Base-by-base conservation (phyloP, 2,113 vertebrate genomes). In the Eurypyga helias region DNA sequence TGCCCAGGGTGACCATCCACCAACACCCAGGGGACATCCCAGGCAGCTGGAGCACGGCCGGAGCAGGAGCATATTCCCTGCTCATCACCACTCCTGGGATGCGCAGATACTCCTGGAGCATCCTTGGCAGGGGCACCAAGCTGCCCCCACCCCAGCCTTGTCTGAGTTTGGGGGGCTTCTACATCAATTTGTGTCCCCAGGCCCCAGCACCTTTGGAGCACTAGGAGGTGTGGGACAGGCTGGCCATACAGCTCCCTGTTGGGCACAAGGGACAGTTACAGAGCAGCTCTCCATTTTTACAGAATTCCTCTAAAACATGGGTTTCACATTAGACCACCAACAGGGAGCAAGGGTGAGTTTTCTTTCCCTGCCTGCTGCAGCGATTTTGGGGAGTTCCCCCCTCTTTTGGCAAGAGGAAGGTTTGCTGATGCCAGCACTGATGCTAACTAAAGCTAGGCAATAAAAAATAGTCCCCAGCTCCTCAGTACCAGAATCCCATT, bases 321-420 rank as follows among this genome's bases (percentile, higher is more conserved):
- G 8, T 36, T 93, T 97, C 26, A 8, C 67, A 81, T 94, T 75
- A 93, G 76, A 89, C 92, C 69, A 86, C 88, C 92, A 83, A 86
- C 3, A 0, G 20, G 60, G 83, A 88, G 38, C 33, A 83, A 83
- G 60, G 13, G 72, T 5, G 9, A 78, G n/a, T 20, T 33, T 96
- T 81, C 64, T 77, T 87, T 94, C 85, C 31, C 24, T 89, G 80
- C 29, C 80, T 91, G 81, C 41, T 92, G 67, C 77, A 79, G 72
- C 0, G 1, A 61, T 91, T 90, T 38, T 72, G 57, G 84, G 89
- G 81, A 94, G 75, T 34, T 87, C 9, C 21, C 41, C 79, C 26
- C n/a, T 23, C 15, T 69, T 66, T 70, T 89, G 77, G 89, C 70
- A 89, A 46, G 7, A 54, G 45, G 52, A 90, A 89, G 0, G 24